These are phyloP conservation scores for Schizaphis graminum DNA, from an alignment of 2,888 invertebrate species.

Conservation along the genomic window DNA sequence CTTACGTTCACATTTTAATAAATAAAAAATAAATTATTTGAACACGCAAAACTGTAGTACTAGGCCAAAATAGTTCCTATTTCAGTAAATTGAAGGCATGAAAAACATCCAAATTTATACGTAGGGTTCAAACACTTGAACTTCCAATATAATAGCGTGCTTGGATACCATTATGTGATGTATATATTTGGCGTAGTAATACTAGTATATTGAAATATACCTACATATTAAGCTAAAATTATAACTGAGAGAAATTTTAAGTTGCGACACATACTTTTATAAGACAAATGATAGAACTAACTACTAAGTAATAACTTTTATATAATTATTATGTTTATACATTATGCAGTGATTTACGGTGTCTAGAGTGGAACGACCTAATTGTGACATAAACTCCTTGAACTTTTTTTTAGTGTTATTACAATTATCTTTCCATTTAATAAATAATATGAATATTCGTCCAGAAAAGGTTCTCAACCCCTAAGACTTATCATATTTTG, in stretches of 20 bases:
- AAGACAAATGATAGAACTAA: background rate
- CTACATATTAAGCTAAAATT: background rate
- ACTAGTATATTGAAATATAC: background rate
- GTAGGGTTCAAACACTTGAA: constrained; percentile 40
- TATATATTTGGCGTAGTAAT: background rate
- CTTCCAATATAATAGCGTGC: constrained; percentile 15
- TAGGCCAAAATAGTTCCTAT: background rate
- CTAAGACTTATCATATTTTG: background rate
- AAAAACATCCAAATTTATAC: constrained; percentile 3
- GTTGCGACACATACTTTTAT: background rate
- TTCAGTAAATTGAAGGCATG: background rate
- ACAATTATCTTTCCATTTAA: background rate
- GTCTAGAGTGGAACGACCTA: constrained; percentile 42
- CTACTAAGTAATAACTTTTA: background rate
- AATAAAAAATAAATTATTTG: constrained; percentile 11
- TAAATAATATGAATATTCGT: background rate
- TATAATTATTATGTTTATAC: constrained; percentile 5
- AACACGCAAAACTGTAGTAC: background rate
- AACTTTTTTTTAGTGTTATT: constrained; percentile 30
- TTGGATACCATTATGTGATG: constrained; percentile 24
- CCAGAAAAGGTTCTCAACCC: background rate
- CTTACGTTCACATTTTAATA: background rate
- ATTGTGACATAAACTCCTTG: constrained; percentile 40
- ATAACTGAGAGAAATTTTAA: constrained; percentile 4
- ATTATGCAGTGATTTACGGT: background rate